Evolutionary conservation across 2,113 vertebrate genomes (phyloP).

Genomic region (Aleadryas rufinucha): DNA sequence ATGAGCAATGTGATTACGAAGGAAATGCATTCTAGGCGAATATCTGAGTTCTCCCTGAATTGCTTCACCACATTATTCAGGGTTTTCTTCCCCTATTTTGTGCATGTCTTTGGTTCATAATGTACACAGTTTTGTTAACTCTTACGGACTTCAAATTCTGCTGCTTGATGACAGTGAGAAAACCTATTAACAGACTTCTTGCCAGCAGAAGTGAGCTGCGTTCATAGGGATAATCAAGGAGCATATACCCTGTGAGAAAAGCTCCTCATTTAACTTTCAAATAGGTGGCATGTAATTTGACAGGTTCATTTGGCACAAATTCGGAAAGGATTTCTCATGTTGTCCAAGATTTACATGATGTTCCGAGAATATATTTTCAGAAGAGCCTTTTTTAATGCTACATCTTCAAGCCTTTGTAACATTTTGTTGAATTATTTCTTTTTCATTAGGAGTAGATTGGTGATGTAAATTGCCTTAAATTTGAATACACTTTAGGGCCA

Average conservation of each 20-base stretch:
- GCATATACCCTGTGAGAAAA: neutral
- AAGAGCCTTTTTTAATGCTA: neutral
- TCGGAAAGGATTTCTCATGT: neutral
- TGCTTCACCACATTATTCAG: neutral
- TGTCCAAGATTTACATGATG: neutral
- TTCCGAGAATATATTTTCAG: neutral
- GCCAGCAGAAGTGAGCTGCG: neutral
- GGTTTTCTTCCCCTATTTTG: neutral
- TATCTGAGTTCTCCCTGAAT: neutral
- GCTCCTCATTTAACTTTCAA: conserved; percentile 22
- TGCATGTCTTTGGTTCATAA: neutral
- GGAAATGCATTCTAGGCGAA: neutral
- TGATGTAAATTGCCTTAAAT: neutral
- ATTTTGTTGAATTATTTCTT: neutral
- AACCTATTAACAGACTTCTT: neutral
- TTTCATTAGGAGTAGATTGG: neutral
- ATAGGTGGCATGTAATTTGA: neutral
- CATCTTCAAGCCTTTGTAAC: neutral
- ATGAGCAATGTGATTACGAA: neutral
- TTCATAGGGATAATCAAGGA: neutral
- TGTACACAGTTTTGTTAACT: neutral
- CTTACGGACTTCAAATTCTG: neutral
- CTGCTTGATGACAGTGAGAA: neutral
- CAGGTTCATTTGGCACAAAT: neutral
- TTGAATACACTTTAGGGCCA: neutral